Percentiles rank a stretch among this genome's conserved stretches.
phyloP scores from a whole-genome alignment of 2,797 vertebrate genomes.

The Schizothorax lantsangensis region DNA sequence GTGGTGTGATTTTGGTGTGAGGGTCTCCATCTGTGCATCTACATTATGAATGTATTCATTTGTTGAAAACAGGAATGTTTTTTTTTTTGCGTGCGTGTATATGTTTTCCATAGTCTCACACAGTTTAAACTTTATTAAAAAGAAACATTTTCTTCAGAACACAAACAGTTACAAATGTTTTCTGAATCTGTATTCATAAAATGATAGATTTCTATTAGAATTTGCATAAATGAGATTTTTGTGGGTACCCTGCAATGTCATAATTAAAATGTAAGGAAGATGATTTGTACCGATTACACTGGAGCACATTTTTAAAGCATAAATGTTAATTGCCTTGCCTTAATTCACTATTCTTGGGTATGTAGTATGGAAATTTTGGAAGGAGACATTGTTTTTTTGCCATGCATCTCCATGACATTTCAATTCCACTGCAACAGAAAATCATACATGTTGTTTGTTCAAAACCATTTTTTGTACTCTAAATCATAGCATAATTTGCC shows the following conservation, averaged over 20 bases:
- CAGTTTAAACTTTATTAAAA: slow-evolving; percentile 21
- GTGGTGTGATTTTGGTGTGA: slow-evolving; percentile 54
- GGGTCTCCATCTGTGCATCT: slow-evolving; percentile 65
- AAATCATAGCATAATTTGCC: not conserved
- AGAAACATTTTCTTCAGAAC: slow-evolving; percentile 13
- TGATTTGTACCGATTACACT: slow-evolving; percentile 60
- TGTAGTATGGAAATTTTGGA: slow-evolving; percentile 37
- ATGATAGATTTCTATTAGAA: slow-evolving; percentile 44
- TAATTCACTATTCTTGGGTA: slow-evolving; percentile 42
- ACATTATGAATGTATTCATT: slow-evolving; percentile 80
- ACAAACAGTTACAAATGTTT: slow-evolving; percentile 31
- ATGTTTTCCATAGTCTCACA: not conserved
- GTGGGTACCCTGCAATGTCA: slow-evolving; percentile 46
- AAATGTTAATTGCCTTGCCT: slow-evolving; percentile 51
- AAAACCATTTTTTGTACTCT: slow-evolving; percentile 20
- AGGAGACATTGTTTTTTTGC: slow-evolving; percentile 22
- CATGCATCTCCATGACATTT: slow-evolving; percentile 45
- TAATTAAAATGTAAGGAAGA: slow-evolving; percentile 42
- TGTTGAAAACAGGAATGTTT: slow-evolving; percentile 51
- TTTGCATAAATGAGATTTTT: slow-evolving; percentile 43
- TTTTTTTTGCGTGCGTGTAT: not conserved
- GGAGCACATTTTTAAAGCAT: slow-evolving; percentile 59
- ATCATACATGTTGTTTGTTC: not conserved
- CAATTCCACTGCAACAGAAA: slow-evolving; percentile 35
- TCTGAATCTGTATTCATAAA: slow-evolving; percentile 22